These are phyloP conservation scores for Morpho achilles DNA, from an alignment of 2,888 invertebrate species.

Conservation along the genomic window DNA sequence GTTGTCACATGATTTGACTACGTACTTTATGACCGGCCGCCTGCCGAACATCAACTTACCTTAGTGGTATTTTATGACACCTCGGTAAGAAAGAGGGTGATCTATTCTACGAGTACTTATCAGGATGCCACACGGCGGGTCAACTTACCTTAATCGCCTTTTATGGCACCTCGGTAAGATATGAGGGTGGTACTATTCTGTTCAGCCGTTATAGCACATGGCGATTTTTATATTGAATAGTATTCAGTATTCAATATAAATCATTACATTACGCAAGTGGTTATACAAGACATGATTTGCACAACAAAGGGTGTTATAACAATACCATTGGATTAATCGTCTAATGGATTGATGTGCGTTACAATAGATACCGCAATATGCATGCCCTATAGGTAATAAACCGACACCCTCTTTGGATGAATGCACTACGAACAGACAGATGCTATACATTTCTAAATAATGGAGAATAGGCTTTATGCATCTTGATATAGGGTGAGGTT, in stretches of 20 bases:
- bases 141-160: no score
- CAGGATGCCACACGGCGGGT: no score
- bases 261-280: conserved; percentile 17
- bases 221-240: background rate
- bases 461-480: conserved; percentile 43
- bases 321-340: conserved; percentile 63
- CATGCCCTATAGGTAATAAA: conserved; percentile 70
- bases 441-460: conserved; percentile 20
- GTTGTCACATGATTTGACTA: no score
- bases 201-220: no score
- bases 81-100: no score
- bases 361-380: conserved; percentile 70
- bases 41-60: no score
- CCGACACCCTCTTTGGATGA: conserved; percentile 63
- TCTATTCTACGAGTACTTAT: no score
- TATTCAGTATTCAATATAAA: background rate
- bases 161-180: no score
- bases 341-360: conserved; percentile 68
- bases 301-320: conserved; percentile 42
- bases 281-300: conserved; percentile 33
- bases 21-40: no score
- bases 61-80: no score
- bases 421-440: conserved; percentile 49
- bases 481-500: conserved; percentile 35
- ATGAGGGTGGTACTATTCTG: no score